Evolutionary conservation across 2,888 invertebrate species (phyloP).

Genomic region (Parnassius smintheus): DNA sequence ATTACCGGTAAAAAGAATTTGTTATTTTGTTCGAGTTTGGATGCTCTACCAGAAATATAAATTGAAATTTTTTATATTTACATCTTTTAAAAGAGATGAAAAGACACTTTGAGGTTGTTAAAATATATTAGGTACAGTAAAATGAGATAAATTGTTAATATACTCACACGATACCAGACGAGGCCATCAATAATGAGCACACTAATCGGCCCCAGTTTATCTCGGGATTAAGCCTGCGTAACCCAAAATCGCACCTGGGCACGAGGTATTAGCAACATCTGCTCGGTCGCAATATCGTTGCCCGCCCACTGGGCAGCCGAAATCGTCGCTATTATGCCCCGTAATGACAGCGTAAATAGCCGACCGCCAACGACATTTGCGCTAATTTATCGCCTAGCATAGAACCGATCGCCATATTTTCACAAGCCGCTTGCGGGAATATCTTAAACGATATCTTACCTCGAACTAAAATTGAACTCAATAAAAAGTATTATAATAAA

Average conservation of each 20-base stretch:
- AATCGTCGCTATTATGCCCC: slow-evolving; percentile 49
- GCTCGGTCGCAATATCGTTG: slow-evolving; percentile 32
- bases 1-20: no score
- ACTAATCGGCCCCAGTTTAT: slow-evolving; percentile 19
- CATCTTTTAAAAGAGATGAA: no score
- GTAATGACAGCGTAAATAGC: slow-evolving; percentile 54
- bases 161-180: slow-evolving; percentile 1
- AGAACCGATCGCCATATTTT: slow-evolving; percentile 8
- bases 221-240: slow-evolving; percentile 16
- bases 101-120: no score
- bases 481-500: no score
- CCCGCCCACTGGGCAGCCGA: slow-evolving; percentile 33
- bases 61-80: no score
- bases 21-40: no score
- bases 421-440: slow-evolving; percentile 1
- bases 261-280: slow-evolving; percentile 18
- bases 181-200: slow-evolving; percentile 18
- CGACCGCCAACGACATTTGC: slow-evolving; percentile 45
- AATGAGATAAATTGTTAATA: no score
- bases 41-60: no score
- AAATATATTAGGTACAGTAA: no score
- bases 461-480: no score
- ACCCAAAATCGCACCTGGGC: slow-evolving; percentile 23
- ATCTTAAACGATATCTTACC: no score
- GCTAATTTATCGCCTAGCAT: slow-evolving; percentile 40